phyloP scores from a whole-genome alignment of 2,113 vertebrate genomes.

The Trematocara unimaculatum region DNA sequence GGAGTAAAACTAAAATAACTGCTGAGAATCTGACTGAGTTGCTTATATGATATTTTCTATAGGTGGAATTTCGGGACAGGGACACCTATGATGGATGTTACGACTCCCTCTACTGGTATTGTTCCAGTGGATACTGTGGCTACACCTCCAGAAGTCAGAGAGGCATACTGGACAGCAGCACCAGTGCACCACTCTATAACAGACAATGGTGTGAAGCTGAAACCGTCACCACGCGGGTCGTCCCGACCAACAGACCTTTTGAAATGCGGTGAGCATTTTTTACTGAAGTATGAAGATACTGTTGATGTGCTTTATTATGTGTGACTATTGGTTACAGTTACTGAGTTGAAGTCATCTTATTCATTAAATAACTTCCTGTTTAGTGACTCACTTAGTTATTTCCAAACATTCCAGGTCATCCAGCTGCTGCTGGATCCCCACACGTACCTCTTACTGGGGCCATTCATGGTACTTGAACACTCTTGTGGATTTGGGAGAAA shows the following conservation, averaged over 20 bases:
- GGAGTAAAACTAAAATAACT: not conserved
- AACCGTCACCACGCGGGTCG: not conserved
- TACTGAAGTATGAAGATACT: accelerated
- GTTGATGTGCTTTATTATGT: accelerated
- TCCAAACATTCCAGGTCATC: accelerated
- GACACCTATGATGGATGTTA: not conserved
- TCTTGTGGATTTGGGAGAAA: not conserved
- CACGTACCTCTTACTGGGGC: accelerated
- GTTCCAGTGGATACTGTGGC: not conserved
- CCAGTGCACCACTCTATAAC: accelerated
- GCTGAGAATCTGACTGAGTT: not conserved
- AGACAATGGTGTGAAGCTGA: accelerated
- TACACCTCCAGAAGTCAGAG: accelerated
- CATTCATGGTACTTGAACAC: not conserved
- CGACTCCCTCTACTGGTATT: accelerated
- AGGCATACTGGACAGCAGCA: accelerated
- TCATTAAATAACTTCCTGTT: no score
- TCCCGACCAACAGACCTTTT: not conserved
- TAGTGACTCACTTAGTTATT: no score
- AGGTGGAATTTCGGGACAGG: accelerated
- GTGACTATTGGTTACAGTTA: accelerated
- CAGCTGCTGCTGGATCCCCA: no score
- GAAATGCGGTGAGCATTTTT: not conserved
- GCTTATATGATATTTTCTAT: accelerated
- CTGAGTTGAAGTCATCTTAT: no score